Evolutionary conservation across 2,888 invertebrate species (phyloP).

Genomic region (Cephus rjabovi): DNA sequence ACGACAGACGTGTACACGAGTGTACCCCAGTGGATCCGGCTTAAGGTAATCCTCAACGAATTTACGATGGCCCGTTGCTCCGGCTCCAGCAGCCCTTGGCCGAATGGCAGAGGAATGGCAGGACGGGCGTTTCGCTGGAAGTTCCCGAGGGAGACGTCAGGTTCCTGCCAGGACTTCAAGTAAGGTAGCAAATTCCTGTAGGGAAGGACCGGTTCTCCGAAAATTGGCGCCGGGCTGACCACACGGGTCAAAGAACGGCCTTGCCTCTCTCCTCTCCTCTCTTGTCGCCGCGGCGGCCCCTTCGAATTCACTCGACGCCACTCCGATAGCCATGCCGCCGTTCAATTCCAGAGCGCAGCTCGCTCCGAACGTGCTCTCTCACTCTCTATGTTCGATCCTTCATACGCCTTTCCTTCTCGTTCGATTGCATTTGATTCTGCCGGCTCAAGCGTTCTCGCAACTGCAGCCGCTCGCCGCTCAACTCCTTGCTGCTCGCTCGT

Average conservation of each 20-base stretch:
- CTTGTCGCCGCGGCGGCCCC: background rate
- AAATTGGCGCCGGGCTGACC: conserved; percentile 59
- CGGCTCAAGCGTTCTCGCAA: background rate
- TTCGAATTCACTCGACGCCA: too few relatives aligned
- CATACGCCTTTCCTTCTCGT: conserved; percentile 18
- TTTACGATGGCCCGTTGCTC: background rate
- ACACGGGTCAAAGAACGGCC: conserved; percentile 64
- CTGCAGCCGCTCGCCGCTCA: background rate
- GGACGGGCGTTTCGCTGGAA: background rate
- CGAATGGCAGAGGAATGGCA: background rate
- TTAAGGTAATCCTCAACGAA: conserved; percentile 24
- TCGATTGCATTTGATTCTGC: conserved; percentile 2
- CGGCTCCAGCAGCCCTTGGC: background rate
- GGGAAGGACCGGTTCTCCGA: conserved; percentile 57
- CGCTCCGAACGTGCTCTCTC: background rate
- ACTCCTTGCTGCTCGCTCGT: background rate
- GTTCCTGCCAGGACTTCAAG: background rate
- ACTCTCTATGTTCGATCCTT: conserved; percentile 6
- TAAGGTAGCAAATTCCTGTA: too few relatives aligned
- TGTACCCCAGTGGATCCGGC: conserved; percentile 41
- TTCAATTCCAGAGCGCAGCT: background rate
- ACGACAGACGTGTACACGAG: conserved; percentile 14
- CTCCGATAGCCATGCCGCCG: background rate
- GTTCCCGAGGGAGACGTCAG: background rate
- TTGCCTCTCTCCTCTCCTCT: conserved; percentile 46